Percentiles rank a stretch among this genome's conserved stretches.
Conservation (phyloP, 92 coral and sea anemone species). For the Siderastrea radians region DNA sequence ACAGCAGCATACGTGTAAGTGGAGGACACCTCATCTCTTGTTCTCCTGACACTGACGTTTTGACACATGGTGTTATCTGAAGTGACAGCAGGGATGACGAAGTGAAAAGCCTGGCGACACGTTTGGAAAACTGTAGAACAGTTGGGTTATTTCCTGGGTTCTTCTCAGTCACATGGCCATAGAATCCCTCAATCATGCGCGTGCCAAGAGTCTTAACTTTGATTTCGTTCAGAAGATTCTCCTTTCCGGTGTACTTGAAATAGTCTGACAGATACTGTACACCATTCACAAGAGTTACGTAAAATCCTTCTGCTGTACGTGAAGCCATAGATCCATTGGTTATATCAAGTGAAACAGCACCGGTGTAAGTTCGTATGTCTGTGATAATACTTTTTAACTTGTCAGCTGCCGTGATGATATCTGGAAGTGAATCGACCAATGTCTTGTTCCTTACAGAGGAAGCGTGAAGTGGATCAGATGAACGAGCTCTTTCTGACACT, state of each 20-base stretch:
- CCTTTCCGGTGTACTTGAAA: neutral
- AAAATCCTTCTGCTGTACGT: conserved; percentile 50
- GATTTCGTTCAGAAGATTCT: neutral
- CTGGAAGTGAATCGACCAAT: no score
- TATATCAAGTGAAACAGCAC: conserved; percentile 18
- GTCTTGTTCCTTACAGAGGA: conserved; percentile 25
- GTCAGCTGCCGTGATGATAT: no score
- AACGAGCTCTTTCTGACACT: conserved; percentile 52
- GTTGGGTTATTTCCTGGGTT: conserved; percentile 36
- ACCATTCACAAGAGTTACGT: conserved; percentile 42
- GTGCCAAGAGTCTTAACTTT: conserved; percentile 18
- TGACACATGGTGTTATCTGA: no score
- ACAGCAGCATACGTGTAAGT: no score
- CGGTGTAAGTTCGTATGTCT: no score
- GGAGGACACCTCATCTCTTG: no score
- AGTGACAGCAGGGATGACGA: conserved; percentile 40
- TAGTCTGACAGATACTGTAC: conserved; percentile 34
- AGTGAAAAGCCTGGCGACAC: conserved; percentile 44
- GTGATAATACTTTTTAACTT: no score
- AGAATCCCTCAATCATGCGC: conserved; percentile 46
- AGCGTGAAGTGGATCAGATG: conserved; percentile 51
- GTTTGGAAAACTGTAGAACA: conserved; percentile 49
- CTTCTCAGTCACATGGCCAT: conserved; percentile 37
- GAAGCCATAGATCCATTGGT: conserved; percentile 38
- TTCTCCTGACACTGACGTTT: no score